Evolutionary conservation across 1,140 invertebrate genomes (phyloP), one percentile per base, ranked within the genome.

Genomic region (Neoseiulus cucumeris): DNA sequence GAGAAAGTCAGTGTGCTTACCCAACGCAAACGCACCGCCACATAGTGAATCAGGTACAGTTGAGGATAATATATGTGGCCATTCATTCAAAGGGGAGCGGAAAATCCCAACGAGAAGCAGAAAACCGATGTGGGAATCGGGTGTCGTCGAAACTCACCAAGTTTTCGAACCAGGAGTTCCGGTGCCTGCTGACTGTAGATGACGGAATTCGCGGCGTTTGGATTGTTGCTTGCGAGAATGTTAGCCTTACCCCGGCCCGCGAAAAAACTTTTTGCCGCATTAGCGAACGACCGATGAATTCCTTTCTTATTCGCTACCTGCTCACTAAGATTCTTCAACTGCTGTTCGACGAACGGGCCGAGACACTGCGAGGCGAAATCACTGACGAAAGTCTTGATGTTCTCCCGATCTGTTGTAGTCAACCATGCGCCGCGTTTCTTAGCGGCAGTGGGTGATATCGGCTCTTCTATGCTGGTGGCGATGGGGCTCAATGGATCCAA

Each of bases 201-300:
- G 29, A 91, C 84, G 72, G 86, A 75, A 65, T 87, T 88, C 51
- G 82, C 79, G 30, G 82, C 82, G 28, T 59, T 59, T 25, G 51
- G 51, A 25, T 59, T 59, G 22, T 59, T 59, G 9, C 51, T 47
- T 18, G 45, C 45, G 4, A 47, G 45, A 47, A 47, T 59, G 22
- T 59, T 59, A 2, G 25, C 51, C 51, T 59, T 59, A 20, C 51
- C 51, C 72, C 83, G 89, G 12, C 87, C 86, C 41, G 86, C 89
- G 78, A 96, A 95, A 86, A 89, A 92, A 70, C 92, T 80, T 78
- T 91, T 93, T 7, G 91, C 93, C 7, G 89, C 91, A 76, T 87
- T 91, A 51, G 96, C 82, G 42, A 97, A 76, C 1, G 90, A 92
- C 72, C 89, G 82, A 74, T 90, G 91, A 0, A 94, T 85, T 7